These are phyloP conservation scores for Eriocheir sinensis DNA, from an alignment of 1,140 invertebrate species.

Conservation along the genomic window DNA sequence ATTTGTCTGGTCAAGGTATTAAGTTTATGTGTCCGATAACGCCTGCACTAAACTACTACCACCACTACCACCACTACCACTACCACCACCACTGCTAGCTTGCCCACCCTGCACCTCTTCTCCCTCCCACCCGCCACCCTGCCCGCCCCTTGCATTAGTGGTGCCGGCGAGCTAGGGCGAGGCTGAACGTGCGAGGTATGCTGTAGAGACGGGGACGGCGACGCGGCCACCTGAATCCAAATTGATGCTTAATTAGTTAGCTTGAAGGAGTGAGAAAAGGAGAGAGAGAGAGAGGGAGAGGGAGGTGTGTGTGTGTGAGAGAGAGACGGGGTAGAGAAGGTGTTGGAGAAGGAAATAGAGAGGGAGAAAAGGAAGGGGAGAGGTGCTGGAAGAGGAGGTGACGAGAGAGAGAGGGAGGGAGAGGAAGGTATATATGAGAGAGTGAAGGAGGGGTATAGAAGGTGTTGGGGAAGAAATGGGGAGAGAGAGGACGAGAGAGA, in stretches of 20 bases:
- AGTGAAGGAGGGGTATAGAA: too few relatives aligned
- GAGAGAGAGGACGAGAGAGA: too few relatives aligned
- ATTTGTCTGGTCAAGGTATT: neutral
- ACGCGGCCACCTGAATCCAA: neutral
- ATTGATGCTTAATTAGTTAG: neutral
- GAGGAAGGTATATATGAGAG: too few relatives aligned
- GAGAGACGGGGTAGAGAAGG: neutral
- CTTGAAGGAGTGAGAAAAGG: too few relatives aligned
- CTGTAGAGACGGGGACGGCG: neutral
- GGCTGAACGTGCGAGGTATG: neutral
- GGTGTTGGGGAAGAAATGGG: too few relatives aligned
- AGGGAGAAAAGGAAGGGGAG: neutral
- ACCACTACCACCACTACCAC: neutral
- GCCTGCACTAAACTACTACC: neutral
- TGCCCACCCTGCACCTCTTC: too few relatives aligned
- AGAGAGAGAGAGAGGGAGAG: too few relatives aligned
- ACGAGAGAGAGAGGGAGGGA: too few relatives aligned
- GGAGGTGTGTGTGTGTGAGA: too few relatives aligned
- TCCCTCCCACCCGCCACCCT: too few relatives aligned
- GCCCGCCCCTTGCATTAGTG: neutral
- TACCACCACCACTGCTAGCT: neutral
- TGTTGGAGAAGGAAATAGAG: neutral
- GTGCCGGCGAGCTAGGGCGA: neutral
- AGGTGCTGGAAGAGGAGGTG: too few relatives aligned
- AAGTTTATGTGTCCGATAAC: neutral